Evolutionary conservation across 2,888 invertebrate species (phyloP).

Genomic region (Leucoma salicis): DNA sequence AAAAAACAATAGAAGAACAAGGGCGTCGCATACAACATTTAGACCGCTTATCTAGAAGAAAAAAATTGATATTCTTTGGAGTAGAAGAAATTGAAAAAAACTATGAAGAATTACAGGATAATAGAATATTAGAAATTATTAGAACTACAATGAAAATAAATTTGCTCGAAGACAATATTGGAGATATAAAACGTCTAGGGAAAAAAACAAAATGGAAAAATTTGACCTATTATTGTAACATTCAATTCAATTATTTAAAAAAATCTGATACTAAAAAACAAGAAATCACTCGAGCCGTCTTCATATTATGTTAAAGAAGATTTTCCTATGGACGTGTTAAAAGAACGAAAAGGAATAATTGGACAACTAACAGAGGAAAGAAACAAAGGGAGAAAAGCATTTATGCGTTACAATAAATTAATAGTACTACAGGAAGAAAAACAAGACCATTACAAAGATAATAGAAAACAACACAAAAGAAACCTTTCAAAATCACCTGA

Average conservation of each 20-base stretch:
- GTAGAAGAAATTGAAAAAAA: neutral
- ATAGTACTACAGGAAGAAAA: neutral
- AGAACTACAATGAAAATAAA: too few relatives aligned
- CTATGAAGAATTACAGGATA: neutral
- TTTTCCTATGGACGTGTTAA: neutral
- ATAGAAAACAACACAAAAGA: neutral
- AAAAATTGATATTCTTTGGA: neutral
- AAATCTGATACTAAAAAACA: neutral
- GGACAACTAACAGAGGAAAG: neutral
- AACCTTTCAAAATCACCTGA: neutral
- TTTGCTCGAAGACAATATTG: neutral
- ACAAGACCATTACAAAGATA: neutral
- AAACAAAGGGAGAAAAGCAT: neutral
- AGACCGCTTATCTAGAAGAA: neutral
- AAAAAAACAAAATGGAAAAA: neutral
- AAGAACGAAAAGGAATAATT: neutral
- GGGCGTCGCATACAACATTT: neutral
- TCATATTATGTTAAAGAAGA: neutral
- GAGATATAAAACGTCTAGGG: neutral
- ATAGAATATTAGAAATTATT: too few relatives aligned
- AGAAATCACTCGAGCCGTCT: neutral
- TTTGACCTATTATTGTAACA: neutral
- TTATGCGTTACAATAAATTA: neutral
- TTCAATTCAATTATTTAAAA: neutral
- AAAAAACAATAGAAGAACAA: neutral